Evolutionary conservation across 2,113 vertebrate genomes (phyloP), one percentile per base, ranked within the genome.

Genomic region (Percopsis transmontana): DNA sequence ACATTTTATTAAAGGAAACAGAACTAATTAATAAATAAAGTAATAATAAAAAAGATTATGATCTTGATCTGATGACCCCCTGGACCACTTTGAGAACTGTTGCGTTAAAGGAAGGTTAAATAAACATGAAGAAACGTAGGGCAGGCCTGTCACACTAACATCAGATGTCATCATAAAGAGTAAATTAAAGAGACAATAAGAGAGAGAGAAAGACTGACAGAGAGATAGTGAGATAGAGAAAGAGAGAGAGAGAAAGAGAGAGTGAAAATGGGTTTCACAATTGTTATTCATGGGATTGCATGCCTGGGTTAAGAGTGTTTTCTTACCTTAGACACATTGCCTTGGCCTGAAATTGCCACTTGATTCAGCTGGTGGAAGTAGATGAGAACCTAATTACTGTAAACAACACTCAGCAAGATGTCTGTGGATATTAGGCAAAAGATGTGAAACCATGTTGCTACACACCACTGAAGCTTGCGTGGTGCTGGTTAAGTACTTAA

Each of bases 201-300:
- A 23, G 52, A 27, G 52, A 12, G 11, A 54, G 21, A 23, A 27
- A 44, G 9, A 51, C 19, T 13, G 48, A 18, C 18, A 53, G n/a
- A 2, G 20, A 15, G 42, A 15, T 12, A 21, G 51, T 7, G 21
- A 33, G 27, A 33, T 3, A 33, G 8, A 38, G 54, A 56, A 5
- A 27, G 54, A 14, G 53, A 58, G 40, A 51, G 54, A 40, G 27
- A 56, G 5, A 58, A 11, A 18, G 41, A 4, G 51, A 63, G 72
- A 68, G 68, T 81, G 72, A 81, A 62, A 60, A 65, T 58, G 62
- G 58, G 54, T 72, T 77, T 58, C 27, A 50, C 44, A 63, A 82
- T 87, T 91, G 84, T 77, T 86, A 87, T 89, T 90, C 87, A 89
- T 86, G 64, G 81, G 70, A 77, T 82, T 69, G 69, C 78, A 73